Percentiles rank a stretch among this genome's conserved stretches.
Conservation (phyloP, 2,888 invertebrate genomes). For the Drosophila quinaria region DNA sequence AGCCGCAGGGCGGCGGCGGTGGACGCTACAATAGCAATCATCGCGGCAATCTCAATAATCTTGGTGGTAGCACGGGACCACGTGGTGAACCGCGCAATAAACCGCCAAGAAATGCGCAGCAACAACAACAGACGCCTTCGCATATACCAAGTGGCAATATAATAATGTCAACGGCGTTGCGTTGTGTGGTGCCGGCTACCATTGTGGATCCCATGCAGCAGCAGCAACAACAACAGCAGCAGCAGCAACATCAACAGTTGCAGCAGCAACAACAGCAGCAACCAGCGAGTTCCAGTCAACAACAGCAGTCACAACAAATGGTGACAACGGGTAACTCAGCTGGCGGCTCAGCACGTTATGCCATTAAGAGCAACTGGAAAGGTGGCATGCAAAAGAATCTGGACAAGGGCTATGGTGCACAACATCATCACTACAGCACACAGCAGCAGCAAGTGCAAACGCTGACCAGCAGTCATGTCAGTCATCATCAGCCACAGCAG, state of each 20-base stretch:
- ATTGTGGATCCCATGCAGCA: conserved; percentile 82
- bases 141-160: conserved; percentile 70
- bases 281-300: conserved; percentile 66
- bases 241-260: conserved; percentile 64
- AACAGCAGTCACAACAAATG: conserved; percentile 21
- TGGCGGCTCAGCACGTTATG: conserved; percentile 71
- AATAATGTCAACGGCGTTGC: conserved; percentile 52
- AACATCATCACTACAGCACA: conserved; percentile 81
- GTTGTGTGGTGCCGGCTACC: conserved; percentile 76
- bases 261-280: conserved; percentile 67
- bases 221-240: conserved; percentile 66
- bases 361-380: conserved; percentile 77
- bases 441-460: conserved; percentile 63
- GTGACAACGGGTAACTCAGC: conserved; percentile 37
- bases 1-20: conserved; percentile 75
- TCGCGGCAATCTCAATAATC: conserved; percentile 79
- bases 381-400: conserved; percentile 79
- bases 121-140: conserved; percentile 60
- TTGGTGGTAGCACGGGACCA: conserved; percentile 65
- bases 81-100: conserved; percentile 82
- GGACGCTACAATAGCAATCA: conserved; percentile 83
- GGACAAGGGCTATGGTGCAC: conserved; percentile 81
- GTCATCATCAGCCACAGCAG: conserved; percentile 70
- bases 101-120: conserved; percentile 76
- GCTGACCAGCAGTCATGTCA: conserved; percentile 61